Percentiles rank a stretch among this genome's conserved stretches.
phyloP scores from a whole-genome alignment of 2,113 vertebrate genomes.

The Scartelaos histophorus region DNA sequence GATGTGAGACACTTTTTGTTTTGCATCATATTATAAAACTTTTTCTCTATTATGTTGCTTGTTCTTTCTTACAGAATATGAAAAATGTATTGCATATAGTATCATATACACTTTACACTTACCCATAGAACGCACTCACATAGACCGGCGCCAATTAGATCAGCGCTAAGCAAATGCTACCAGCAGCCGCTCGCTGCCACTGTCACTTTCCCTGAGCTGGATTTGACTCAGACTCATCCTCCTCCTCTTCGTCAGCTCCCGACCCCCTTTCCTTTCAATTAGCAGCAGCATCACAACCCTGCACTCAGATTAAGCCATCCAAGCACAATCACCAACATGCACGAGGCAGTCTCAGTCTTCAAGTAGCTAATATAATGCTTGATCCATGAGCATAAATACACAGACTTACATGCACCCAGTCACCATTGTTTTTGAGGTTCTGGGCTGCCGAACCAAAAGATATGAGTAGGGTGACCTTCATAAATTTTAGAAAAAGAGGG shows the following conservation, averaged over 20 bases:
- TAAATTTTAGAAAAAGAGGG: too few species aligned
- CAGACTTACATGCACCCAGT: too few species aligned
- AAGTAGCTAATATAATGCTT: too few species aligned
- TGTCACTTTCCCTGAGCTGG: slow-evolving; percentile 69
- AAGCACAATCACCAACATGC: slow-evolving; percentile 27
- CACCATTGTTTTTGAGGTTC: too few species aligned
- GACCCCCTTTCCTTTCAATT: slow-evolving; percentile 73
- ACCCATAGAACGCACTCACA: slow-evolving; percentile 10
- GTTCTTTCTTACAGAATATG: neutral
- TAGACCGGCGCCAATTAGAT: slow-evolving; percentile 59
- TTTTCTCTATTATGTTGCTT: neutral
- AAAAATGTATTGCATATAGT: neutral
- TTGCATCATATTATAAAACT: neutral
- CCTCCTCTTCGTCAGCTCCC: slow-evolving; percentile 32
- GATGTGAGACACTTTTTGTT: neutral
- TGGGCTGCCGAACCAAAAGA: too few species aligned
- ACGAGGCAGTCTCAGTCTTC: slow-evolving; percentile 4
- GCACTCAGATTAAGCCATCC: slow-evolving; percentile 56
- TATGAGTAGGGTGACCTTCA: too few species aligned
- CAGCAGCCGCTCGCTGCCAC: slow-evolving; percentile 60
- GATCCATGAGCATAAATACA: too few species aligned
- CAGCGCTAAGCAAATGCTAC: slow-evolving; percentile 40
- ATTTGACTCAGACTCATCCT: slow-evolving; percentile 41
- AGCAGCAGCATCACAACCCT: slow-evolving; percentile 55
- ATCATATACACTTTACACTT: neutral